phyloP scores from a whole-genome alignment of 64 coral and sea anemone species.

The Dendrophyllia cribrosa region DNA sequence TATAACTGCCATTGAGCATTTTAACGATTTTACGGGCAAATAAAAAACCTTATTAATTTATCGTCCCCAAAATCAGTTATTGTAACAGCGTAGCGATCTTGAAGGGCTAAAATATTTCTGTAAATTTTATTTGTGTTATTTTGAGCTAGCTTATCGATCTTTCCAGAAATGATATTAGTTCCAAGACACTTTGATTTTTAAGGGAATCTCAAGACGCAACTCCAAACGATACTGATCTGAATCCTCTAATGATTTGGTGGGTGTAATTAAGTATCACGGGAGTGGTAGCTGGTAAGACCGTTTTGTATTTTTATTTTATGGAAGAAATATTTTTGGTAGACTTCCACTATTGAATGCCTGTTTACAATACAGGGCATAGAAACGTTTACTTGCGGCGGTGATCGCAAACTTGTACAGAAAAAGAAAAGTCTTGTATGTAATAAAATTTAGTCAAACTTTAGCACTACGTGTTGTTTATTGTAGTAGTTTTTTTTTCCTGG shows the following conservation, averaged over 20 bases:
- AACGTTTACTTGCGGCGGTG: background rate
- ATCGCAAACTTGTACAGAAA: background rate
- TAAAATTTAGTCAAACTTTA: background rate
- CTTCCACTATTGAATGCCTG: background rate
- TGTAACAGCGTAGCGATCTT: no score
- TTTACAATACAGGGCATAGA: background rate
- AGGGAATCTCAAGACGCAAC: no score
- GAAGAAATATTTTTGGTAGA: conserved; percentile 28
- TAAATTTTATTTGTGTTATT: background rate
- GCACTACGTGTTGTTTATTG: background rate
- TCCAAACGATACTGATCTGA: background rate
- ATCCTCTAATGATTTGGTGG: background rate
- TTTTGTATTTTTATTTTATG: conserved; percentile 22
- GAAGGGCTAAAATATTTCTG: background rate
- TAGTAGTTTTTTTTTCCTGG: no score
- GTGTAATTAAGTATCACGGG: background rate
- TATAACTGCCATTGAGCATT: no score
- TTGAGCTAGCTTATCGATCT: no score
- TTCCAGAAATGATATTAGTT: no score
- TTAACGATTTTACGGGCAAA: no score
- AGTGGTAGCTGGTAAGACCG: background rate
- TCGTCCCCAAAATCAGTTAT: no score
- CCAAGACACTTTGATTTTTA: no score
- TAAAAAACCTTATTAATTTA: no score
- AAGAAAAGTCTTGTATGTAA: background rate